Base-by-base conservation (phyloP, 1,140 invertebrate species). In the Caerostris darwini region DNA sequence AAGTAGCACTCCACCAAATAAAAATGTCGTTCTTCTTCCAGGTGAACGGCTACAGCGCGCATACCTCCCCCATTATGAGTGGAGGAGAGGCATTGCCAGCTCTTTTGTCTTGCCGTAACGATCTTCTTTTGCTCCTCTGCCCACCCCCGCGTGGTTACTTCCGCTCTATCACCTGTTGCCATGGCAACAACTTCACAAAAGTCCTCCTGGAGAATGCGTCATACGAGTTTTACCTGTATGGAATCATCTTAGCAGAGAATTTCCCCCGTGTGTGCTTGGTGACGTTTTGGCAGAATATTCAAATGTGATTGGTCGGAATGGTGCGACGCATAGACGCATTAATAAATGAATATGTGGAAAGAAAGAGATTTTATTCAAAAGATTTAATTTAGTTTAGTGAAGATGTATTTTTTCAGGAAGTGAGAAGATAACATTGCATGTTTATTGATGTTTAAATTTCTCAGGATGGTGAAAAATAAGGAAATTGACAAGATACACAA, bases 91-190 rank as follows among this genome's bases (percentile, higher is more conserved):
- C 34, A 17, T 19, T 58, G 86, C 53, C 57, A 88, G 57, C 34
- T 50, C 93, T 90, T 94, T 64, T 94, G 85, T 94, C 58, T 88
- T 64, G 54, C 56, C 12, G 86, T 94, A 85, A 93, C 71, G 92
- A 93, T 77, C 77, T 67, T 69, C 67, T 81, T 71, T 81, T 58
- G n/a, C 59, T 67, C 17, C 19, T 17, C 58, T 19, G n/a, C 56
- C 57, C 19, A 53, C 58, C 56, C 56, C 57, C 7, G 50, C 71
- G 0, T 34, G 34, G 34, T 53, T 34, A 77, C 34, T 50, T 82
- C 64, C 64, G 61, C 82, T 83, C 82, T 34, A 54, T 83, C 82
- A 54, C 82, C 5, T 17, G 87, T 89, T 64, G 14, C 87, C 64
- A 89, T 89, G 87, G 61, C 50, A 58, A 89, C 64, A 19, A n/a